A percentile compares a stretch with the other conserved stretches of the same genome.
Conservation (phyloP, 2,797 vertebrate genomes). For the Cirrhinus mrigala region DNA sequence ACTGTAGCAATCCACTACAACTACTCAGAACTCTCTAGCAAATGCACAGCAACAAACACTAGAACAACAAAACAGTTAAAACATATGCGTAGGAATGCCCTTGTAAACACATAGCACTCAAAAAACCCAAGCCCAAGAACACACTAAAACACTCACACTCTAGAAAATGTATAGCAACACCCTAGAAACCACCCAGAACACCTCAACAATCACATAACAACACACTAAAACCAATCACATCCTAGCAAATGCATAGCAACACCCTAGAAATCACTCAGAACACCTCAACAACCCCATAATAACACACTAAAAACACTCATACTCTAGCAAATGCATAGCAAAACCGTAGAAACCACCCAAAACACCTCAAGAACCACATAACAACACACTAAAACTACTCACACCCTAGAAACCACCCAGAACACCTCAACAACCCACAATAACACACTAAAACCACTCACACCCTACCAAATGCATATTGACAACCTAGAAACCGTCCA, state of each 20-base stretch:
- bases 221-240: not conserved
- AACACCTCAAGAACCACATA: not conserved
- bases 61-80: too few species aligned
- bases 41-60: not conserved
- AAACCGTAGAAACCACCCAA: not conserved
- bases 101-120: not conserved
- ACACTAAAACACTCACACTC: too few species aligned
- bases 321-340: not conserved
- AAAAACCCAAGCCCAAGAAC: not conserved
- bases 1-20: not conserved
- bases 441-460: too few species aligned
- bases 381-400: too few species aligned
- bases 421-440: too few species aligned
- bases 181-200: too few species aligned
- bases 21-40: not conserved
- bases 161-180: not conserved
- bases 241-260: not conserved
- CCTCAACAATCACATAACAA: not conserved
- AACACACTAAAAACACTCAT: not conserved
- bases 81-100: too few species aligned
- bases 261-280: not conserved
- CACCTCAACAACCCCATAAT: not conserved
- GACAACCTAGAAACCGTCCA: too few species aligned
- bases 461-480: too few species aligned
- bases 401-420: not conserved